Base-by-base conservation (phyloP, 2,797 vertebrate genomes). In the Uromys caudimaculatus region DNA sequence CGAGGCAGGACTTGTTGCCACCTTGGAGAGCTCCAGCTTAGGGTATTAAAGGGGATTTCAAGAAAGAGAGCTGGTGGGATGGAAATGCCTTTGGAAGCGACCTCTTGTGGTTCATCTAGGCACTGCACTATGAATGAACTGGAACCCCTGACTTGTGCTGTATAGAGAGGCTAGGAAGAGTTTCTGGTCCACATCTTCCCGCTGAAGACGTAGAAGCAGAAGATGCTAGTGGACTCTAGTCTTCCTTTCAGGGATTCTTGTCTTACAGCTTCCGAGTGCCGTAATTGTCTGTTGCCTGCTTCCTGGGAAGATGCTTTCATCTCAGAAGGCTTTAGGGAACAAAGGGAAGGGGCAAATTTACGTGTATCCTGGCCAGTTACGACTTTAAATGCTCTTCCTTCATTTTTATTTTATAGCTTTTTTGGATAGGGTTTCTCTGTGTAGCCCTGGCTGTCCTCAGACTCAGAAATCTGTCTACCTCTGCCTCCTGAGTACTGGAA, bases 71-170 rank as follows among this genome's bases (percentile, higher is more conserved):
- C 81, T 92, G 94, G 79, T 95, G 95, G 90, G 84, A 38, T 85
- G 89, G 50, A 87, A 78, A 93, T 47, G 89, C 52, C 73, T 94
- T 81, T 32, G 12, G 67, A 92, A 96, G 90, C 94, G 96, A 95
- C 96, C 96, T 97, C 97, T 98, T 82, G 94, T 97, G 97, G 95
- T 67, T 94, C 35, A 82, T 67, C 1, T 76, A 91, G 89, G 94
- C 69, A 97, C 79, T 97, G 78, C 96, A 96, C 83, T 52, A 62
- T 93, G 56, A 35, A 2, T 38, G 67, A 47, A 50, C 47, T 60
- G 78, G 47, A 77, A 54, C 69, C 6, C 38, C 38, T 9, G 35
- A 77, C 19, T 58, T 81, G 35, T 91, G 56, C 54, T 85, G 52
- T 24, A 77, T 38, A 67, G 41, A 67, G 41, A 44, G 60, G 64